Base-by-base conservation (phyloP, 2,797 vertebrate genomes). In the Cyprinella venusta region DNA sequence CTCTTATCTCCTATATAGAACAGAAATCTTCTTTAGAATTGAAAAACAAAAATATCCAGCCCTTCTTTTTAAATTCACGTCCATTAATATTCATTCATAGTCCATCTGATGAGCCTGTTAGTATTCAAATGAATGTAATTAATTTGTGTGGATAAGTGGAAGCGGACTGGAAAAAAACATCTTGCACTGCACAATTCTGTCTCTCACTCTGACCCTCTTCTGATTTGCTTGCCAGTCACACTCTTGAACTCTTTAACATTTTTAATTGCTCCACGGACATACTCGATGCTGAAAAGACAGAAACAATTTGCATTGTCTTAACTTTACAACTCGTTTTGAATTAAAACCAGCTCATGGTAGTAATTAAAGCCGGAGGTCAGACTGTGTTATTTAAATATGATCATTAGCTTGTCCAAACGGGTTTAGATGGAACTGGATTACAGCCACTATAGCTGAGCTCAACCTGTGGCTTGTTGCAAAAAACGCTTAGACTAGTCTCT, bases 111-210 rank as follows among this genome's bases (percentile, higher is more conserved):
- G 76, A 72, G 82, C 30, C 76, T 67, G 79, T 80, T 76, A 70
- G 79, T 78, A 69, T 80, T 83, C 63, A 54, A 68, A 68, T 86
- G 38, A 77, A 72, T 56, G 63, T 76, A 86, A 88, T 86, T 84
- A 79, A 82, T 80, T 77, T 80, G 76, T 77, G 50, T 72, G 76
- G 52, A 75, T 86, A 80, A 77, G 76, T 64, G 64, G 74, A 84
- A 82, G 84, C 65, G 50, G 65, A 82, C 70, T 69, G 76, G 61
- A 76, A 83, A 76, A 83, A 79, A 83, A 72, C 36, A 63, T 78
- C 71, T 45, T 76, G 30, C 71, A 10, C 52, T 74, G 79, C 86
- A 79, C 68, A 69, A 38, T 54, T 84, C 68, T 77, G 67, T 56
- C 65, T 81, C 69, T 79, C 76, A 40, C 65, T 26, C 65, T 36